phyloP scores from a whole-genome alignment of 2,888 invertebrate genomes.

The Colostygia pectinataria region DNA sequence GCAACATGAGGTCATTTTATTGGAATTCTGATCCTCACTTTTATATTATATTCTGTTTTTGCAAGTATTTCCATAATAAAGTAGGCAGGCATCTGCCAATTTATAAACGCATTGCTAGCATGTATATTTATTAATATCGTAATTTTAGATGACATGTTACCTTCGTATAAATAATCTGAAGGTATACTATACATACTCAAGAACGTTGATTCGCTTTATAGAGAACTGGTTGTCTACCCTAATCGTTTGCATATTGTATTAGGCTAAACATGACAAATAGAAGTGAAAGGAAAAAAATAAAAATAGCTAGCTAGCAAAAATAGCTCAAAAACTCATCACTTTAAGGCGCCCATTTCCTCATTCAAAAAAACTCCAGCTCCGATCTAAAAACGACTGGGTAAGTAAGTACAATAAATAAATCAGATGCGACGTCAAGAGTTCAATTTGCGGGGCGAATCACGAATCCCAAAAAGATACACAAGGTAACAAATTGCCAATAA shows the following conservation, averaged over 20 bases:
- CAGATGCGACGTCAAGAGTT: conserved; percentile 44
- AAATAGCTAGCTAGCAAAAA: too few species aligned
- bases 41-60: neutral
- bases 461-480: conserved; percentile 72
- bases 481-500: conserved; percentile 80
- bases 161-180: too few species aligned
- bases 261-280: too few species aligned
- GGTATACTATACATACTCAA: too few species aligned
- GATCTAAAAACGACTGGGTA: conserved; percentile 23
- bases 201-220: too few species aligned
- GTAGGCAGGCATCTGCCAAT: neutral
- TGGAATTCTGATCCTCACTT: conserved; percentile 5
- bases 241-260: too few species aligned
- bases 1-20: conserved; percentile 15
- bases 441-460: conserved; percentile 65
- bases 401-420: conserved; percentile 36
- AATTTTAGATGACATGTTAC: too few species aligned
- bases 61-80: neutral
- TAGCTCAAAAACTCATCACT: neutral
- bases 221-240: too few species aligned
- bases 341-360: neutral
- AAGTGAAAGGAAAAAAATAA: too few species aligned
- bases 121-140: too few species aligned
- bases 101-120: too few species aligned
- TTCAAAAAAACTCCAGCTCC: conserved; percentile 11